A percentile compares a stretch with the other conserved stretches of the same genome.
phyloP scores from a whole-genome alignment of 2,888 invertebrate species.

The Chrysolina americana region DNA sequence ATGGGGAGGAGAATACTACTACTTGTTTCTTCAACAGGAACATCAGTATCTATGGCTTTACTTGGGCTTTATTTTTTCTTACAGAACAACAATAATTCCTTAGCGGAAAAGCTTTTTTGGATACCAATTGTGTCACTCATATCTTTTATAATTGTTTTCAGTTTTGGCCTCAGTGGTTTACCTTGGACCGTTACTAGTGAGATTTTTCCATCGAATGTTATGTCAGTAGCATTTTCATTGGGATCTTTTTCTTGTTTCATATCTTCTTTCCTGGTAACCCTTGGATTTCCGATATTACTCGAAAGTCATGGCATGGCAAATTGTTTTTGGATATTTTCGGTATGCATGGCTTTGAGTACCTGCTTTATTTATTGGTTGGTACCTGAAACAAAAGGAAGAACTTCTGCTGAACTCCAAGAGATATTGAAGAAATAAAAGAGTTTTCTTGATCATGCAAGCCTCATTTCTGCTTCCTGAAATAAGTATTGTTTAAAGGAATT shows the following conservation, averaged over 20 bases:
- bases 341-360: constrained; percentile 46
- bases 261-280: constrained; percentile 52
- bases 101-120: constrained; percentile 72
- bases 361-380: constrained; percentile 53
- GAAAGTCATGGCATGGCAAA: constrained; percentile 51
- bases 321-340: constrained; percentile 57
- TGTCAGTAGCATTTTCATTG: constrained; percentile 77
- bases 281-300: constrained; percentile 54
- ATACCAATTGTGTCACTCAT: constrained; percentile 81
- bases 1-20: constrained; percentile 79
- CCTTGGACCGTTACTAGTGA: constrained; percentile 89
- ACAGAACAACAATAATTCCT: constrained; percentile 32
- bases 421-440: constrained; percentile 34
- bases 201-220: constrained; percentile 79
- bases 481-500: background rate
- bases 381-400: constrained; percentile 58
- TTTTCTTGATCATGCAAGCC: background rate
- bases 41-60: constrained; percentile 71
- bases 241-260: constrained; percentile 48
- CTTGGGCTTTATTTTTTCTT: constrained; percentile 52
- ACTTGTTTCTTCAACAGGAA: constrained; percentile 77
- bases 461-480: background rate
- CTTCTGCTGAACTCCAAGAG: constrained; percentile 52
- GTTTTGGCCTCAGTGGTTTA: constrained; percentile 79
- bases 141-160: constrained; percentile 81